phyloP scores from a whole-genome alignment of 2,113 vertebrate genomes.

The Shinisaurus crocodilurus region DNA sequence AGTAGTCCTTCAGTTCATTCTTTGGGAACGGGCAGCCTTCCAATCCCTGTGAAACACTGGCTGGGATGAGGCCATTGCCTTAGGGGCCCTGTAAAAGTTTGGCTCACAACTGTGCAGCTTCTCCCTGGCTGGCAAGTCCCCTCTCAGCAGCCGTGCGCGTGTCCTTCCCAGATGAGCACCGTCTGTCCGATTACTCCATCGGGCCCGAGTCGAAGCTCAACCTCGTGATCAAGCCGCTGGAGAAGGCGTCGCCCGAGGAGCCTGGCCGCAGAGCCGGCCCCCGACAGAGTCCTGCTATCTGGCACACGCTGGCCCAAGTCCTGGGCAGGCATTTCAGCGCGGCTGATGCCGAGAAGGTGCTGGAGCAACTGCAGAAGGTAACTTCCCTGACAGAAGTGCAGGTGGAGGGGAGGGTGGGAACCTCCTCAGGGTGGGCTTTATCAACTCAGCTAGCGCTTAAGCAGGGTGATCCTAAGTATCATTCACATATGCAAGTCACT shows the following conservation, averaged over 20 bases:
- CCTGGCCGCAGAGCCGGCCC: constrained; percentile 23
- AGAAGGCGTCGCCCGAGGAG: constrained; percentile 78
- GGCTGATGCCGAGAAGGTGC: constrained; percentile 86
- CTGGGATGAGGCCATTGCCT: background rate
- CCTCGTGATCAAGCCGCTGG: constrained; percentile 87
- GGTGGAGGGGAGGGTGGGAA: too few relatives aligned
- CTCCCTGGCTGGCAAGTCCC: too few relatives aligned
- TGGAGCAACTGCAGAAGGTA: constrained; percentile 92
- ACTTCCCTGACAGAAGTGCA: background rate
- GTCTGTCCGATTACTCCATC: constrained; percentile 89
- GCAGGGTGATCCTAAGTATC: background rate
- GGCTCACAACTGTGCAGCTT: too few relatives aligned
- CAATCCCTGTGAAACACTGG: background rate
- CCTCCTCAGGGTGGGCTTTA: background rate
- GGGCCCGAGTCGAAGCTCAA: constrained; percentile 91
- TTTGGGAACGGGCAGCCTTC: background rate
- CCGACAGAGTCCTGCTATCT: constrained; percentile 64
- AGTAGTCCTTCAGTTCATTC: background rate
- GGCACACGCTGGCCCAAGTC: constrained; percentile 83
- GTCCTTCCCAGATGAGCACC: constrained; percentile 84
- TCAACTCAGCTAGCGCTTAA: background rate
- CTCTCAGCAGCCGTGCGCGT: background rate
- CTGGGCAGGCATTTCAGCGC: constrained; percentile 87
- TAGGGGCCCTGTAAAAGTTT: too few relatives aligned
- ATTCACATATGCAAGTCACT: background rate